Base-by-base conservation (phyloP, 2,797 vertebrate genomes). In the Sebastes diploproa region DNA sequence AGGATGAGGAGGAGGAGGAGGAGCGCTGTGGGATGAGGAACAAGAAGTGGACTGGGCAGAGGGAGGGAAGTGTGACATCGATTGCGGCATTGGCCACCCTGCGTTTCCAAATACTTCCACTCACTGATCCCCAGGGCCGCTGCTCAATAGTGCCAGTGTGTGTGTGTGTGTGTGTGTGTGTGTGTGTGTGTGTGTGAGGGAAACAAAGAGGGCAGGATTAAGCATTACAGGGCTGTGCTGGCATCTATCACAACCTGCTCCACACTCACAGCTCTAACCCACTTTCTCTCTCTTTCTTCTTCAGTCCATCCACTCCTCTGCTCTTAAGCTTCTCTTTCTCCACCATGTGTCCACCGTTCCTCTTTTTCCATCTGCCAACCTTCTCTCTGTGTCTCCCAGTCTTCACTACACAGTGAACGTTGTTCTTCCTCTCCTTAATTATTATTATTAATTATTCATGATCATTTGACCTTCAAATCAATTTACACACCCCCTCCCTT, bases 31-130 rank as follows among this genome's bases (percentile, higher is more conserved):
- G 59, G 78, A 69, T 16, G 60, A 69, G 64, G 58, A 91, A 88
- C 67, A 87, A 87, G 62, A 72, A 80, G 73, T 46, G 70, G 81
- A 80, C 58, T 75, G 76, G 50, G 70, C 20, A 74, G 80, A 81
- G 78, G 79, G 84, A 88, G 77, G 67, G 29, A 72, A 76, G 90
- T 93, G 91, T 94, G 89, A 94, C 94, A 94, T 94, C 67, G 81
- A 92, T 91, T 91, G 81, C 73, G 42, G 83, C 77, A 46, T 81
- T 86, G 78, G 75, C 77, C 80, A 77, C 38, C 64, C 63, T 36
- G 76, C 7, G 18, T 72, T 72, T 86, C 58, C 68, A 82, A 85
- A 87, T 69, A 69, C 75, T 72, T 72, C 65, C 67, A 80, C 66
- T 63, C 80, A 62, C 30, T 71, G 71, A 71, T 85, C 77, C 78